Evolutionary conservation across 2,113 vertebrate species (phyloP).

Genomic region (Melanotaenia duboulayi): DNA sequence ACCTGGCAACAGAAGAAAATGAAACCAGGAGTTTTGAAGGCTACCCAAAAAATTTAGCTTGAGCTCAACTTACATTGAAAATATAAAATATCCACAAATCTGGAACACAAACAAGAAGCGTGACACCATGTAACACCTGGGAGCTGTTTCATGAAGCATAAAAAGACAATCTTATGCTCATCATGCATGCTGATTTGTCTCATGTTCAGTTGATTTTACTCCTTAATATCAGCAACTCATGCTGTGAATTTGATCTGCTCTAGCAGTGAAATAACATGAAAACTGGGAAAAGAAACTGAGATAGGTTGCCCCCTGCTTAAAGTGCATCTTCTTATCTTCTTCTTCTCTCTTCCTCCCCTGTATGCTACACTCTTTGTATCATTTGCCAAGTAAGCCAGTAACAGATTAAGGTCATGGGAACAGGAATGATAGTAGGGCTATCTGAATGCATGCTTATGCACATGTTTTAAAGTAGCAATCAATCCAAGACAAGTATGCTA

Average conservation of each 20-base stretch:
- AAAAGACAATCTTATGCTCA: background rate
- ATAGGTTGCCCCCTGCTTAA: slow-evolving; percentile 23
- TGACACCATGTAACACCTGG: background rate
- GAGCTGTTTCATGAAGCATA: background rate
- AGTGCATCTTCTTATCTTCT: background rate
- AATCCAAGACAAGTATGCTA: background rate
- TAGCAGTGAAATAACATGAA: slow-evolving; percentile 3
- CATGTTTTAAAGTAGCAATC: background rate
- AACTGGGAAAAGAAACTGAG: background rate
- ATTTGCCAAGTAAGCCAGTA: slow-evolving; percentile 47
- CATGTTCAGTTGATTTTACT: background rate
- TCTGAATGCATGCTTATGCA: slow-evolving; percentile 7
- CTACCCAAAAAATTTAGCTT: background rate
- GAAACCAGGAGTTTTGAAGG: background rate
- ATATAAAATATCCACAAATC: background rate
- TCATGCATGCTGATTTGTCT: background rate
- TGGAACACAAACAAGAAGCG: background rate
- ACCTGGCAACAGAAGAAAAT: slow-evolving; percentile 80
- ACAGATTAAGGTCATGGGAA: slow-evolving; percentile 63
- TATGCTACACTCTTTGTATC: slow-evolving; percentile 9
- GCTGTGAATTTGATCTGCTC: background rate
- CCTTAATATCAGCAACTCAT: background rate
- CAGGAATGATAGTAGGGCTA: slow-evolving; percentile 26
- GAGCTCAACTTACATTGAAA: background rate
- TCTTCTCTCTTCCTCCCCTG: background rate